These are phyloP conservation scores for Phengaris alcon DNA, from an alignment of 2,888 invertebrate species.

Conservation along the genomic window DNA sequence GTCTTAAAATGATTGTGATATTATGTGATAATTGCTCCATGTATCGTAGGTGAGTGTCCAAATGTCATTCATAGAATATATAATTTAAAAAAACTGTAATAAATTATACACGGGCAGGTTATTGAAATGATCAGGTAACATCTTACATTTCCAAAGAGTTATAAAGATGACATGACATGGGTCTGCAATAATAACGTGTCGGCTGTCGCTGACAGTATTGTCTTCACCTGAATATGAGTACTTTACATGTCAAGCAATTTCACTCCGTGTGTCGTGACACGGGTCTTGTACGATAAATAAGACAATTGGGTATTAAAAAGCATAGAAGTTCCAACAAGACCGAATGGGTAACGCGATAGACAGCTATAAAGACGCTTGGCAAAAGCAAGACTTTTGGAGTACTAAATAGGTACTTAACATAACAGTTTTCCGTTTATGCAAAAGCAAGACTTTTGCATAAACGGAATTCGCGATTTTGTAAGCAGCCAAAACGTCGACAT, in stretches of 20 bases:
- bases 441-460: too few relatives aligned
- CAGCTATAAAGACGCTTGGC: not conserved
- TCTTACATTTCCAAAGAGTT: not conserved
- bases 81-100: not conserved
- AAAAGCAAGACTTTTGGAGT: not conserved
- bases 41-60: too few relatives aligned
- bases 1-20: too few relatives aligned
- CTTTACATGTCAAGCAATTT: slow-evolving; percentile 19
- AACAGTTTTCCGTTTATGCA: too few relatives aligned
- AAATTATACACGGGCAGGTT: not conserved
- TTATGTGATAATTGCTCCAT: too few relatives aligned
- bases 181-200: slow-evolving; percentile 3
- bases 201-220: slow-evolving; percentile 10
- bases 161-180: slow-evolving; percentile 21
- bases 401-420: slow-evolving; percentile 1
- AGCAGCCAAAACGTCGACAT: too few relatives aligned
- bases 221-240: slow-evolving; percentile 15
- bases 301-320: slow-evolving; percentile 10
- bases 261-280: not conserved
- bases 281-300: slow-evolving; percentile 17
- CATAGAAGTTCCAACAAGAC: not conserved
- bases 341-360: not conserved
- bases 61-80: too few relatives aligned
- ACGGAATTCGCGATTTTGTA: too few relatives aligned
- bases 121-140: not conserved